Base-by-base conservation (phyloP, 2,888 invertebrate species). In the Drosophila setosimentum region DNA sequence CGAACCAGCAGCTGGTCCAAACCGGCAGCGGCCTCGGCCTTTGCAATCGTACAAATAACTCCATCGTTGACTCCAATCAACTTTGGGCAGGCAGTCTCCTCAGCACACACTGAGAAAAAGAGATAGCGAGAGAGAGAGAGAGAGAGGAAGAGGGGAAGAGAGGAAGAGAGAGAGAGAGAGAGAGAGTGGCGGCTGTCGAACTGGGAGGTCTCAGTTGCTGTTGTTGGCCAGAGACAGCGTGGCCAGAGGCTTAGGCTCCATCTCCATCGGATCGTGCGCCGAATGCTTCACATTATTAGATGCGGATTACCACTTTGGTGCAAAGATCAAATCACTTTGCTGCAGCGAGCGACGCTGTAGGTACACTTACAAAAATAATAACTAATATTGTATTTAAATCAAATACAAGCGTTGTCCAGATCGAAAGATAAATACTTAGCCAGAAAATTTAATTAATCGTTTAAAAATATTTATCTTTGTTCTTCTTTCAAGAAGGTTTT, bases 211-310 rank as follows among this genome's bases (percentile, higher is more conserved):
- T 76, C 72, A 37, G 74, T 37, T 53, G 50, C 64, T 42, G 42
- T 58, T 40, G 35, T 35, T 42, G 35, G 62, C 42, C 68, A 40
- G 58, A 59, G 68, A 64, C 72, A 54, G 64, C 60, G 49, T 58
- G 48, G 68, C 51, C 72, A 48, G 64, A 55, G 70, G 70, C 78
- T 61, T 60, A 62, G 51, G 58, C 71, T 58, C 49, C 27, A 57
- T 57, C 57, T 57, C 42, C 45, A 35, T 68, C 49, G 58, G 85
- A 91, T 91, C 91, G 91, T 91, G 91, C 91, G 85, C 88, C 90
- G 90, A 82, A 88, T 79, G 91, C 89, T 90, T 89, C 89, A 90
- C 91, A 91, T 92, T 92, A 91, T 91, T 92, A 90, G 90, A 90
- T 90, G 90, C 91, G 90, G 90, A 91, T 86, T 86, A 90, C 88